Percentiles rank a stretch among this genome's conserved stretches.
Evolutionary conservation across 2,797 vertebrate species (phyloP).

Genomic region (Rhinatrema bivittatum): DNA sequence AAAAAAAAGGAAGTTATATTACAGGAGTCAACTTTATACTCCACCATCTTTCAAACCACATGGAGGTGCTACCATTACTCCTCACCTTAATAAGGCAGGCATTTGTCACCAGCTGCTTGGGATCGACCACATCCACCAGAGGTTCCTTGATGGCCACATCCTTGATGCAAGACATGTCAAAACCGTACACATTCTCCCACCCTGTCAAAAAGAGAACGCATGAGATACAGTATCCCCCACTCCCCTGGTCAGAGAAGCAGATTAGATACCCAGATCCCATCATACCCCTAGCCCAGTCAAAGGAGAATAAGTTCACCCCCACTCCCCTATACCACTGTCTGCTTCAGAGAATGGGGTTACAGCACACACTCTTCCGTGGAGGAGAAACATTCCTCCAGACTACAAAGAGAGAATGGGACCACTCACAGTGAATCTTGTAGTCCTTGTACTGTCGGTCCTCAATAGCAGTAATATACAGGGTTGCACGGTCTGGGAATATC

Average conservation of each 20-base stretch:
- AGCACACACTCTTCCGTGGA: rapidly evolving
- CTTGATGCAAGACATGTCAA: slow-evolving; percentile 93
- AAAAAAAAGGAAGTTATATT: not conserved
- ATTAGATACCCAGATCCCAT: too few species aligned
- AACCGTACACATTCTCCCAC: slow-evolving; percentile 93
- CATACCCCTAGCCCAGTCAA: too few species aligned
- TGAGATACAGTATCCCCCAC: too few species aligned
- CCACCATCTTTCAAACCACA: too few species aligned
- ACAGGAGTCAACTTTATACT: too few species aligned
- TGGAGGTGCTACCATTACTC: too few species aligned
- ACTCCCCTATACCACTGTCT: too few species aligned
- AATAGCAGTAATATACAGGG: slow-evolving; percentile 83
- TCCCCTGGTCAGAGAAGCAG: too few species aligned
- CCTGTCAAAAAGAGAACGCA: slow-evolving; percentile 43
- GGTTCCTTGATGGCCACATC: slow-evolving; percentile 91
- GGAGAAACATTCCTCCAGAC: too few species aligned
- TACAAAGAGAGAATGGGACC: not conserved
- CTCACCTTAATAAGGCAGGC: slow-evolving; percentile 86
- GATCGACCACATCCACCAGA: slow-evolving; percentile 85
- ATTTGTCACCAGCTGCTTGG: slow-evolving; percentile 85
- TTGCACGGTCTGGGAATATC: slow-evolving; percentile 88
- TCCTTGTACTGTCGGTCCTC: slow-evolving; percentile 93
- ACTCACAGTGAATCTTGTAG: slow-evolving; percentile 94
- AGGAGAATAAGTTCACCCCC: too few species aligned
- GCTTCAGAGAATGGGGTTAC: too few species aligned